Evolutionary conservation across 92 coral and sea anemone species (phyloP).

Genomic region (Palythoa heliodiscus): DNA sequence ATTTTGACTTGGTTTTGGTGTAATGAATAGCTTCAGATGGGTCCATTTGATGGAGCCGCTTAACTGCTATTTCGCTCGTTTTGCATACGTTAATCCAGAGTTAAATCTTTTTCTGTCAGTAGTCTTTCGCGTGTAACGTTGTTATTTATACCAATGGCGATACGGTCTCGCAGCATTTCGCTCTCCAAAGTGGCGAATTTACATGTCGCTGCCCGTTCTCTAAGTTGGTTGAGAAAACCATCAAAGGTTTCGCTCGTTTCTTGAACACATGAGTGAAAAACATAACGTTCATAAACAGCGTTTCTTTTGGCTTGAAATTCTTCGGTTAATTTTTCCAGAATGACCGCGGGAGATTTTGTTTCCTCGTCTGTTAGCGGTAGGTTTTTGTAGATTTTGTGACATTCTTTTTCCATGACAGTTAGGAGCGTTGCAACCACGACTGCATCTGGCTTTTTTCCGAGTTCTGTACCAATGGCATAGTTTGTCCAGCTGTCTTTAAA

Average conservation of each 20-base stretch:
- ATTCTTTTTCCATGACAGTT: conserved; percentile 52
- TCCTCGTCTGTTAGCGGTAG: conserved; percentile 50
- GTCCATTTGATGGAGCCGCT: too few relatives aligned
- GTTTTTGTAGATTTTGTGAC: conserved; percentile 52
- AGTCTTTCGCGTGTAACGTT: too few relatives aligned
- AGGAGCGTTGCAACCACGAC: conserved; percentile 45
- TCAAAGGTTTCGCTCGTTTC: too few relatives aligned
- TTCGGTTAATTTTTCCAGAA: too few relatives aligned
- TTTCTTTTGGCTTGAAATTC: too few relatives aligned
- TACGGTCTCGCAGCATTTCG: too few relatives aligned
- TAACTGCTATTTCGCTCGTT: too few relatives aligned
- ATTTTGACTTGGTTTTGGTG: too few relatives aligned
- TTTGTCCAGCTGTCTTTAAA: conserved; percentile 57
- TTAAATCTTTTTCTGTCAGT: conserved; percentile 42
- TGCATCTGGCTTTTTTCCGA: conserved; percentile 37
- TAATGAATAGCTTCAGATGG: too few relatives aligned
- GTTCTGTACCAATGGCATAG: conserved; percentile 50
- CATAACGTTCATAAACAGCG: conserved; percentile 60
- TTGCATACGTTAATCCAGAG: conserved; percentile 31
- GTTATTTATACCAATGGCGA: too few relatives aligned
- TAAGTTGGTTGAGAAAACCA: conserved; percentile 41
- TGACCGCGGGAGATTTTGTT: too few relatives aligned
- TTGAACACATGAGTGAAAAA: conserved; percentile 53
- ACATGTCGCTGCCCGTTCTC: conserved; percentile 64
- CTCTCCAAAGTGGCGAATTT: too few relatives aligned